Evolutionary conservation across 2,888 invertebrate genomes (phyloP).

Genomic region (Phaonia tiefii): DNA sequence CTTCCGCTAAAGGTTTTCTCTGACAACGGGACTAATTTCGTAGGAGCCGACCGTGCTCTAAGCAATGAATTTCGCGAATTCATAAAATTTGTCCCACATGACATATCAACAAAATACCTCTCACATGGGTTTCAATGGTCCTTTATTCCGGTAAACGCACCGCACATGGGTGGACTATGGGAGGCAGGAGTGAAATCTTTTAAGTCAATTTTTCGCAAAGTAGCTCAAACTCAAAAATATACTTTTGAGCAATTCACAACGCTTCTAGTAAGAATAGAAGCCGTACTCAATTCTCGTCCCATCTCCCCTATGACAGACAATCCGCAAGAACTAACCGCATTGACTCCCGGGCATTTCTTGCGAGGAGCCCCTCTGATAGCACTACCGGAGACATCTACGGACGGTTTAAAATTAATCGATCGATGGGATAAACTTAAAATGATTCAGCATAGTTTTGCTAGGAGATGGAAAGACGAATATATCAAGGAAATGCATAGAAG

Average conservation of each 20-base stretch:
- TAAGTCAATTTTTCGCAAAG: no score
- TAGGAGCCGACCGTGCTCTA: conserved; percentile 23
- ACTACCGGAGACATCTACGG: no score
- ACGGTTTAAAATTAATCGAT: no score
- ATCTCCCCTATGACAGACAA: neutral
- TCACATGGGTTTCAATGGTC: conserved; percentile 22
- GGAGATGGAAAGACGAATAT: conserved; percentile 43
- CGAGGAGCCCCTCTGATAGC: neutral
- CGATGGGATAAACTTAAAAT: conserved; percentile 24
- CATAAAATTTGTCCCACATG: neutral
- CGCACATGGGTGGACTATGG: conserved; percentile 57
- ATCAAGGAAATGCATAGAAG: conserved; percentile 53
- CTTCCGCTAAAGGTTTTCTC: conserved; percentile 45
- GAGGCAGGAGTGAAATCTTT: conserved; percentile 47
- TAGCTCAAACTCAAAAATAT: neutral
- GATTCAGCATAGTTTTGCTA: conserved; percentile 20
- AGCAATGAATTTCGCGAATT: neutral
- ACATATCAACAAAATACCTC: neutral
- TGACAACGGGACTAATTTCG: conserved; percentile 54
- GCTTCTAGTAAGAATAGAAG: conserved; percentile 3
- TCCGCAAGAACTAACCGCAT: neutral
- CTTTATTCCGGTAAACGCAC: conserved; percentile 35
- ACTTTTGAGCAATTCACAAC: conserved; percentile 37
- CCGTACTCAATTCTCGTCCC: neutral
- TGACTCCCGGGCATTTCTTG: conserved; percentile 34